A percentile compares a stretch with the other conserved stretches of the same genome.
Conservation (phyloP, 2,888 invertebrate species). For the Drosophila prostipennis region DNA sequence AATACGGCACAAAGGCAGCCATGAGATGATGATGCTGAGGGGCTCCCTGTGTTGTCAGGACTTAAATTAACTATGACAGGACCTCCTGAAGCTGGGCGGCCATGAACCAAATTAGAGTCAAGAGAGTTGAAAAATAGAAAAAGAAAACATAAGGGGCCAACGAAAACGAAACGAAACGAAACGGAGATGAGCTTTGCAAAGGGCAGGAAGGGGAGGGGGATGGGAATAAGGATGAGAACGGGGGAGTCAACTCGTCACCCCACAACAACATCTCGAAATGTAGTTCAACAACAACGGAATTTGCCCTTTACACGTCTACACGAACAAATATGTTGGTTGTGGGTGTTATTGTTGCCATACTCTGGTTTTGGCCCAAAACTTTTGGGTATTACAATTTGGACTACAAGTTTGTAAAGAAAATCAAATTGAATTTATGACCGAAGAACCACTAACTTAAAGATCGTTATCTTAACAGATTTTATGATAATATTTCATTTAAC, state of each 20-base stretch:
- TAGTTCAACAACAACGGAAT: slow-evolving; percentile 67
- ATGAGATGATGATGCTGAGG: slow-evolving; percentile 13
- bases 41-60: slow-evolving; percentile 35
- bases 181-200: slow-evolving; percentile 26
- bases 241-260: slow-evolving; percentile 5
- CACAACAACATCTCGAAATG: slow-evolving; percentile 46
- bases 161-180: slow-evolving; percentile 37
- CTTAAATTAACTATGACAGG: slow-evolving; percentile 68
- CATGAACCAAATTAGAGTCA: slow-evolving; percentile 79
- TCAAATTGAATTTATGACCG: no score
- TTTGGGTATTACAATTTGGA: background rate
- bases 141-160: slow-evolving; percentile 13
- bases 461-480: no score
- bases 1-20: slow-evolving; percentile 56
- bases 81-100: slow-evolving; percentile 52
- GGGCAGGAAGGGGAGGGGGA: slow-evolving; percentile 21
- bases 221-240: slow-evolving; percentile 10
- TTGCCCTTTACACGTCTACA: slow-evolving; percentile 42
- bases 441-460: no score
- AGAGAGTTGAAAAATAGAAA: slow-evolving; percentile 61
- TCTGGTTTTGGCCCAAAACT: no score
- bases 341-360: slow-evolving; percentile 26
- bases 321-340: slow-evolving; percentile 39
- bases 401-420: background rate
- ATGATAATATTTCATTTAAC: no score